Evolutionary conservation across 2,888 invertebrate species (phyloP).

Genomic region (Thelaira solivaga): DNA sequence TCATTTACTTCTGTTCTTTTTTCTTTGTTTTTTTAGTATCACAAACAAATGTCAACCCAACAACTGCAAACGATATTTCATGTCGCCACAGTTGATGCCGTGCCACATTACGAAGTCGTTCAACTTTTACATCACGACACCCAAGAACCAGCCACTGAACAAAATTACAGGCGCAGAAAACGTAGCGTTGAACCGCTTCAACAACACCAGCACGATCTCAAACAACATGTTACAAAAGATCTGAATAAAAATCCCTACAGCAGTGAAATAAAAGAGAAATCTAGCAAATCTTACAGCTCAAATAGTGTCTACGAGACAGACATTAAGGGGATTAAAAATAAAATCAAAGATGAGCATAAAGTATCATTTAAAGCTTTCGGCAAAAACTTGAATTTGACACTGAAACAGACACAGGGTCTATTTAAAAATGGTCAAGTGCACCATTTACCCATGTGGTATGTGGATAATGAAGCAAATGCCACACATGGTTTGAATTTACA

Average conservation of each 20-base stretch:
- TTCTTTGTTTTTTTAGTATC: slow-evolving; percentile 76
- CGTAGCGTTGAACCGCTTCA: slow-evolving; percentile 70
- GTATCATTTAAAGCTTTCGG: slow-evolving; percentile 90
- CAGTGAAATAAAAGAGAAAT: slow-evolving; percentile 72
- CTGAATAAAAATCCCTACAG: slow-evolving; percentile 76
- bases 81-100: slow-evolving; percentile 85
- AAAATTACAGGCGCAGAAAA: slow-evolving; percentile 68
- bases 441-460: slow-evolving; percentile 87
- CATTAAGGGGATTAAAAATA: slow-evolving; percentile 62
- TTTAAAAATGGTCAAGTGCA: slow-evolving; percentile 82
- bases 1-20: neutral
- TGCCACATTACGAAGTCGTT: slow-evolving; percentile 91
- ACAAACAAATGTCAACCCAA: slow-evolving; percentile 91
- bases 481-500: slow-evolving; percentile 89
- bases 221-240: slow-evolving; percentile 76
- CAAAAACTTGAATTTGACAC: slow-evolving; percentile 83
- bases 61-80: slow-evolving; percentile 91
- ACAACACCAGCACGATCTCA: slow-evolving; percentile 76
- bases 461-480: slow-evolving; percentile 85
- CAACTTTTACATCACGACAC: slow-evolving; percentile 82
- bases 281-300: slow-evolving; percentile 48
- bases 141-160: slow-evolving; percentile 65
- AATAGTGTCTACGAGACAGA: slow-evolving; percentile 53
- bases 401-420: slow-evolving; percentile 87
- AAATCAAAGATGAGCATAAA: slow-evolving; percentile 78